Conservation (phyloP, 2,113 vertebrate species). For the Dissostichus mawsoni region DNA sequence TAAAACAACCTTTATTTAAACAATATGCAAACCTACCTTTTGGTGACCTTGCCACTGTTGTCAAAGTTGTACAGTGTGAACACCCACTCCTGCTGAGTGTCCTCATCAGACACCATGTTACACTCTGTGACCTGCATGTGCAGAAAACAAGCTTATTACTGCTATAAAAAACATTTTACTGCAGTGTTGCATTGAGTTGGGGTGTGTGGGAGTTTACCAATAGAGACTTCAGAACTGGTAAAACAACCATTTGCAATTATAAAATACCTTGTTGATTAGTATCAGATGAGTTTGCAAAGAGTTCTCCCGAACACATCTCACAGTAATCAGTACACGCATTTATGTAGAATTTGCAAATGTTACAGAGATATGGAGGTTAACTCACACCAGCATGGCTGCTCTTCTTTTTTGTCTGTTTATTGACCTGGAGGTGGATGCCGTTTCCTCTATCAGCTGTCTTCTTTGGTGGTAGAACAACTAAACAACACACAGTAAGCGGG, state of each 20-base stretch:
- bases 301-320: neutral
- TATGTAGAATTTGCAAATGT: neutral
- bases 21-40: conserved; percentile 78
- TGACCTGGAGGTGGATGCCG: conserved; percentile 16
- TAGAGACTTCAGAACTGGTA: neutral
- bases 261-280: neutral
- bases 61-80: conserved; percentile 94
- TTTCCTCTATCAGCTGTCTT: conserved; percentile 18
- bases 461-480: conserved; percentile 67
- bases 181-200: neutral
- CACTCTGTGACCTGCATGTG: conserved; percentile 85
- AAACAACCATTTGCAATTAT: neutral
- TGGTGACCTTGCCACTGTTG: conserved; percentile 90
- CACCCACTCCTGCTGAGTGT: conserved; percentile 91
- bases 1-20: neutral
- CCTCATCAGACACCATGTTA: conserved; percentile 83
- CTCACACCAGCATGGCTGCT: conserved; percentile 56
- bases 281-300: neutral
- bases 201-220: neutral
- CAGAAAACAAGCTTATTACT: neutral
- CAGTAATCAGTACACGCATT: neutral
- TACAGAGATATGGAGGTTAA: neutral
- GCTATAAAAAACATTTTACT: neutral
- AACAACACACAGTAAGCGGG: conserved; percentile 24
- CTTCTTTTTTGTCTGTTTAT: conserved; percentile 39